Percentiles rank a stretch among this genome's conserved stretches.
Evolutionary conservation across 2,888 invertebrate genomes (phyloP).

Genomic region (Orthosia incerta): DNA sequence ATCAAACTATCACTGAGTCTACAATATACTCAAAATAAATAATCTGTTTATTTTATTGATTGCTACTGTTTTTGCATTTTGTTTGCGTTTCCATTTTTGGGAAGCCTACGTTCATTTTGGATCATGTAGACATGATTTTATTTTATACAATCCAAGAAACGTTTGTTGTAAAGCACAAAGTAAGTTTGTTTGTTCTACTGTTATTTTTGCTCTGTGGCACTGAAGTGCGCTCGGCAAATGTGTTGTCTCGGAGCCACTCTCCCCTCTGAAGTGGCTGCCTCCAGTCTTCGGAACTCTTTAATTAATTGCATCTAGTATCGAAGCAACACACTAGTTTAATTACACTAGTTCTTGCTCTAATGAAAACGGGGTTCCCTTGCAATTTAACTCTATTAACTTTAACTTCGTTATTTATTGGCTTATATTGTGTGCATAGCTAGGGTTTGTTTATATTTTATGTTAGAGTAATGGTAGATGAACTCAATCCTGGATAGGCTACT

Average conservation of each 20-base stretch:
- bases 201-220: constrained; percentile 16
- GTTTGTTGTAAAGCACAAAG: background rate
- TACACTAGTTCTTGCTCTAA: constrained; percentile 35
- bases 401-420: constrained; percentile 35
- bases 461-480: background rate
- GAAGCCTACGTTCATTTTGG: background rate
- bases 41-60: background rate
- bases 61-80: background rate
- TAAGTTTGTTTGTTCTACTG: background rate
- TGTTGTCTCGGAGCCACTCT: constrained; percentile 36
- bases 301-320: constrained; percentile 54
- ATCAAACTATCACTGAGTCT: too few relatives aligned
- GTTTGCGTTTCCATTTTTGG: background rate
- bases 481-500: background rate
- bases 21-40: too few relatives aligned
- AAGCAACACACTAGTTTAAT: constrained; percentile 43
- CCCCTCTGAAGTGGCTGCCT: constrained; percentile 34
- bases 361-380: constrained; percentile 32
- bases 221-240: constrained; percentile 18
- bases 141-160: too few relatives aligned
- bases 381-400: constrained; percentile 26
- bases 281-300: constrained; percentile 49
- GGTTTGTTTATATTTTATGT: background rate
- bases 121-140: background rate
- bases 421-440: constrained; percentile 1